phyloP scores from a whole-genome alignment of 2,113 vertebrate genomes.

The pig (Sus scrofa) region T2T-Sscrofa CM000823.6:3901001-3901500 shows the following conservation, averaged over 20 bases:
- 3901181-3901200: slow-evolving; percentile 97
- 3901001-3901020: neutral
- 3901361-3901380: accelerated
- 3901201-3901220: slow-evolving; percentile 95
- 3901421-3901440: neutral
- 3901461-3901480: neutral
- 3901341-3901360: neutral
- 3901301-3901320: slow-evolving; percentile 99
- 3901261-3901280: slow-evolving; percentile 93
- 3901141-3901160: slow-evolving; percentile 92
- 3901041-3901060: neutral
- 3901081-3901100: neutral
- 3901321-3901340: slow-evolving; percentile 62
- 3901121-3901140: accelerated
- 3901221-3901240: slow-evolving; percentile 97
- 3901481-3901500: accelerated
- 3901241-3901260: slow-evolving; percentile 96
- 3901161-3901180: slow-evolving; percentile 94
- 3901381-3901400: accelerated
- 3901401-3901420: too few species aligned
- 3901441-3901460: neutral
- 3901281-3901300: slow-evolving; percentile 96
- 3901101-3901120: neutral
- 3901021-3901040: neutral
- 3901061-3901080: accelerated